Conservation (phyloP, 2,888 invertebrate genomes). For the Capitulum mitella region DNA sequence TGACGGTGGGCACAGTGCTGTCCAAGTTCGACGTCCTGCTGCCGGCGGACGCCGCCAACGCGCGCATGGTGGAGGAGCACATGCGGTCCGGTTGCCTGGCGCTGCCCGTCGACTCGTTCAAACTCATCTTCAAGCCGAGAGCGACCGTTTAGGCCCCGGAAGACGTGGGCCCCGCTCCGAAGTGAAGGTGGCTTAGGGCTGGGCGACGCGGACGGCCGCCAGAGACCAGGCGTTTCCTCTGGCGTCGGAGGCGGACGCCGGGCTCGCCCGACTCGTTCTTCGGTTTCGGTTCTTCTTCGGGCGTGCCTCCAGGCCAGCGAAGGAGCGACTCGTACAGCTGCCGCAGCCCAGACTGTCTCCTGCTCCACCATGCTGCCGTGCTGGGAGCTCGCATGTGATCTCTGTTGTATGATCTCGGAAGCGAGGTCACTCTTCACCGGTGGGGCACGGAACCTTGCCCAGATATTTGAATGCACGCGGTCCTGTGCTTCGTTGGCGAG, state of each 20-base stretch:
- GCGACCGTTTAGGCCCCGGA: neutral
- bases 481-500: too few relatives aligned
- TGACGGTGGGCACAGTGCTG: slow-evolving; percentile 33
- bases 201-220: too few relatives aligned
- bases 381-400: neutral
- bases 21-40: slow-evolving; percentile 32
- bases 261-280: too few relatives aligned
- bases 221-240: too few relatives aligned
- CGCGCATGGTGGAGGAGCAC: slow-evolving; percentile 24
- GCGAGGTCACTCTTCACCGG: neutral
- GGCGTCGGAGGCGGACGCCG: too few relatives aligned
- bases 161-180: too few relatives aligned
- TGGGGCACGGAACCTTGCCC: too few relatives aligned
- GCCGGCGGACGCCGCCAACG: slow-evolving; percentile 26
- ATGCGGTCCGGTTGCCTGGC: slow-evolving; percentile 33
- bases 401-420: neutral
- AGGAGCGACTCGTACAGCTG: too few relatives aligned
- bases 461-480: too few relatives aligned
- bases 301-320: neutral
- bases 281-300: neutral
- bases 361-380: neutral
- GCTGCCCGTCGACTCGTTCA: slow-evolving; percentile 32
- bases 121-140: neutral
- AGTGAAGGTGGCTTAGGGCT: too few relatives aligned
- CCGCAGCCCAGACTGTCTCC: too few relatives aligned